Conservation (phyloP, 2,888 invertebrate species). For the Carabus problematicus region DNA sequence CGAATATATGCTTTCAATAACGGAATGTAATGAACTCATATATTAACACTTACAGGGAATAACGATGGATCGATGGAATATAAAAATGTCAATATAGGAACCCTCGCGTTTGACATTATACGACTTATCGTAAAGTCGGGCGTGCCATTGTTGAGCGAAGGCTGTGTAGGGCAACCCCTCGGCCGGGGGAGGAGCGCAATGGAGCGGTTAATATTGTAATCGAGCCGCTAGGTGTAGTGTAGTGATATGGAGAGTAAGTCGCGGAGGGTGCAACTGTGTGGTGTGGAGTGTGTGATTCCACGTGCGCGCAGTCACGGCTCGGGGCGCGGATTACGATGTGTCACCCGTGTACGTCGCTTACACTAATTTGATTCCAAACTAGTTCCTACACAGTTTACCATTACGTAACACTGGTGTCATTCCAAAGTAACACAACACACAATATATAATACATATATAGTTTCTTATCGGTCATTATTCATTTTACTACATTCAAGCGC, state of each 20-base stretch:
- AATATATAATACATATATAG: too few species aligned
- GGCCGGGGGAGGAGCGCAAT: constrained; percentile 39
- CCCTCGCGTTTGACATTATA: constrained; percentile 34
- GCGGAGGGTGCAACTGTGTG: neutral
- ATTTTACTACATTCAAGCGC: too few species aligned
- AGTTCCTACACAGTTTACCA: constrained; percentile 15
- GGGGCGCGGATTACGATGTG: constrained; percentile 36
- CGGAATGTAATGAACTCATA: constrained; percentile 32
- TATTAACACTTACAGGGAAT: constrained; percentile 33
- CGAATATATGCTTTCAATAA: too few species aligned
- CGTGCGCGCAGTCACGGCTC: constrained; percentile 1
- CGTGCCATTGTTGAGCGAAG: neutral
- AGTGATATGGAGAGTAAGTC: neutral
- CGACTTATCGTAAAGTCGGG: constrained; percentile 25
- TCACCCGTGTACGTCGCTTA: constrained; percentile 29
- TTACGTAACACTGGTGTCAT: neutral
- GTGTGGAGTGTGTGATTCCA: constrained; percentile 1
- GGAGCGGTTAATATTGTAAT: constrained; percentile 56
- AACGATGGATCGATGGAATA: constrained; percentile 21
- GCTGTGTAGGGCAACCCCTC: neutral
- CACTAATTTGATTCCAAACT: constrained; percentile 24
- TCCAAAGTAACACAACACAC: too few species aligned
- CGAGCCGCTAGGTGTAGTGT: constrained; percentile 46
- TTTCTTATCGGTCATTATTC: too few species aligned
- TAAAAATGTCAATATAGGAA: constrained; percentile 37